Percentiles rank a stretch among this genome's conserved stretches.
phyloP scores from a whole-genome alignment of 2,113 vertebrate species.

The Perognathus longimembris region DNA sequence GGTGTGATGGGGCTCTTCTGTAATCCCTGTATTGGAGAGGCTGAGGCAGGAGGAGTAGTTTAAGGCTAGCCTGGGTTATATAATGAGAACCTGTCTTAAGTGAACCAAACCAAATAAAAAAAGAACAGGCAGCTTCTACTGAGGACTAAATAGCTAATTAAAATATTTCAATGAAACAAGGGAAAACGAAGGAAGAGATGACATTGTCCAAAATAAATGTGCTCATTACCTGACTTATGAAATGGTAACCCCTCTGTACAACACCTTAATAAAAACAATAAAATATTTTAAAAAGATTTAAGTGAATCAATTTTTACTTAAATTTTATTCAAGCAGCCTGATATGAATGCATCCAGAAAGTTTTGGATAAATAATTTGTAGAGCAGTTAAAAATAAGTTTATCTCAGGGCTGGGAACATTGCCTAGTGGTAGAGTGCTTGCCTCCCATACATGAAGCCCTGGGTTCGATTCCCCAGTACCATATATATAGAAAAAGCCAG shows the following conservation, averaged over 20 bases:
- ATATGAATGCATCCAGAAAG: background rate
- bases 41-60: background rate
- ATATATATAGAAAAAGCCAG: too few species aligned
- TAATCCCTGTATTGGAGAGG: background rate
- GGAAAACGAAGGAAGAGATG: too few species aligned
- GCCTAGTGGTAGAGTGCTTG: too few species aligned
- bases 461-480: too few species aligned
- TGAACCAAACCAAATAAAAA: background rate
- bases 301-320: conserved; percentile 43
- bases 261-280: background rate
- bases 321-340: background rate
- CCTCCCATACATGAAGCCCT: too few species aligned
- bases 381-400: background rate
- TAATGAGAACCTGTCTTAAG: background rate
- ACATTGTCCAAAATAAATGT: too few species aligned
- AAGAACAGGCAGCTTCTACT: background rate
- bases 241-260: too few species aligned
- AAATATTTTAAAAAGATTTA: background rate
- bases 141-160: conserved; percentile 33
- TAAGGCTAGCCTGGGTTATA: background rate
- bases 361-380: conserved; percentile 28
- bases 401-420: too few species aligned
- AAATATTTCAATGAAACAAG: conserved; percentile 29
- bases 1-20: background rate
- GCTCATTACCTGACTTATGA: too few species aligned